phyloP scores from a whole-genome alignment of 2,113 vertebrate species.

The Meriones unguiculatus region DNA sequence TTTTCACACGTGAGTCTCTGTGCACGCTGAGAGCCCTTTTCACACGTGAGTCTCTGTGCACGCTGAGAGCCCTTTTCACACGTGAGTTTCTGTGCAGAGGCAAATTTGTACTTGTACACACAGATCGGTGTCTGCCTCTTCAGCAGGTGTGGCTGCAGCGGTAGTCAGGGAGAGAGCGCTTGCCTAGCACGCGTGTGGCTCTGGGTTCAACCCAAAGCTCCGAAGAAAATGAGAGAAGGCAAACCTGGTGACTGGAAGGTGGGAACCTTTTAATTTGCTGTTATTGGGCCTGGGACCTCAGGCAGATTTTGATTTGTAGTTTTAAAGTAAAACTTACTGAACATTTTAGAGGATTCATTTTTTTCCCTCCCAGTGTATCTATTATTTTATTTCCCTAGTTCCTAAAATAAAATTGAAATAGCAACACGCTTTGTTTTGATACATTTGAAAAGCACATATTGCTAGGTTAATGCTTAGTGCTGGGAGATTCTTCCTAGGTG shows the following conservation, averaged over 20 bases:
- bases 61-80: no score
- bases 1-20: no score
- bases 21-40: no score
- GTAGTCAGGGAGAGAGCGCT: not conserved
- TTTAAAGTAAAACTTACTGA: conserved; percentile 35
- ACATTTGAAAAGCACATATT: not conserved
- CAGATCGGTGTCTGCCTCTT: conserved; percentile 66
- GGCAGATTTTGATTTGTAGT: conserved; percentile 21
- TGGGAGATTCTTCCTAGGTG: not conserved
- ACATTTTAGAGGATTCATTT: not conserved
- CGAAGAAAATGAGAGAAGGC: not conserved
- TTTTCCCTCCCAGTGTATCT: not conserved
- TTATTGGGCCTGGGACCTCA: not conserved
- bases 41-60: no score
- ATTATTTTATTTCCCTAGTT: not conserved
- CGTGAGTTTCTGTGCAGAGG: conserved; percentile 55
- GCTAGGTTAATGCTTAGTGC: not conserved
- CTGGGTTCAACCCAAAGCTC: not conserved
- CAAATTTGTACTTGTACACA: conserved; percentile 70
- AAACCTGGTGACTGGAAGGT: not conserved
- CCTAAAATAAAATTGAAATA: not conserved
- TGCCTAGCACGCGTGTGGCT: not conserved
- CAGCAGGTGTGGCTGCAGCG: not conserved
- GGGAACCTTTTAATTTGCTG: not conserved
- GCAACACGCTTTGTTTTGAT: not conserved